Percentiles rank a stretch among this genome's conserved stretches.
Evolutionary conservation across 2,113 vertebrate species (phyloP).

Genomic region (Myocastor coypus): DNA sequence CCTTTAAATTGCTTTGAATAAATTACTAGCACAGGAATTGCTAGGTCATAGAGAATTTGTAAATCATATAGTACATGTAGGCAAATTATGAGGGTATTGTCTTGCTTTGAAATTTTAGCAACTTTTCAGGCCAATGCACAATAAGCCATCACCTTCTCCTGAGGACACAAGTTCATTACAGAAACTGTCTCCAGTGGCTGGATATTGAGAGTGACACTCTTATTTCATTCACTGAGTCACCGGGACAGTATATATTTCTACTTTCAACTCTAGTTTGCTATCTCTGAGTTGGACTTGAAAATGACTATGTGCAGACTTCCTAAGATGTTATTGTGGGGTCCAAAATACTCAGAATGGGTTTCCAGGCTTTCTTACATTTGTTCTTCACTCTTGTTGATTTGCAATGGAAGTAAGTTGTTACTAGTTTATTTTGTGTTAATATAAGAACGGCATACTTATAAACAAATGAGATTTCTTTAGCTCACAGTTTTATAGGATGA

Average conservation of each 20-base stretch:
- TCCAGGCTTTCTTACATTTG: not conserved
- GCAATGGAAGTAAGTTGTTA: not conserved
- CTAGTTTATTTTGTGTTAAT: not conserved
- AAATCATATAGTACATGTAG: not conserved
- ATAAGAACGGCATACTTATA: not conserved
- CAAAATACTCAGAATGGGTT: not conserved
- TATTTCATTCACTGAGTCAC: not conserved
- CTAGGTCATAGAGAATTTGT: slow-evolving; percentile 39
- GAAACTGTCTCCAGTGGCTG: not conserved
- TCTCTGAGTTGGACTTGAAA: not conserved
- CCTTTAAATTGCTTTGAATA: slow-evolving; percentile 15
- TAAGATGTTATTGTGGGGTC: not conserved
- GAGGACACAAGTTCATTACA: not conserved
- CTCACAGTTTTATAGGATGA: not conserved
- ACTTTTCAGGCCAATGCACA: not conserved
- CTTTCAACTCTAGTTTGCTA: not conserved
- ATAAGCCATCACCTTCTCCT: not conserved
- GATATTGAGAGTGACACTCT: not conserved
- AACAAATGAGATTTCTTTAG: not conserved
- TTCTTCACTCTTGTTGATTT: not conserved
- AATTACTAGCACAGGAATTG: not conserved
- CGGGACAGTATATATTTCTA: not conserved
- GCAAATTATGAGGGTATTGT: not conserved
- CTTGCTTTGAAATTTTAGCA: slow-evolving; percentile 23
- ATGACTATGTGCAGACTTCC: not conserved